phyloP scores from a whole-genome alignment of 2,797 vertebrate species.

The Hybognathus amarus region DNA sequence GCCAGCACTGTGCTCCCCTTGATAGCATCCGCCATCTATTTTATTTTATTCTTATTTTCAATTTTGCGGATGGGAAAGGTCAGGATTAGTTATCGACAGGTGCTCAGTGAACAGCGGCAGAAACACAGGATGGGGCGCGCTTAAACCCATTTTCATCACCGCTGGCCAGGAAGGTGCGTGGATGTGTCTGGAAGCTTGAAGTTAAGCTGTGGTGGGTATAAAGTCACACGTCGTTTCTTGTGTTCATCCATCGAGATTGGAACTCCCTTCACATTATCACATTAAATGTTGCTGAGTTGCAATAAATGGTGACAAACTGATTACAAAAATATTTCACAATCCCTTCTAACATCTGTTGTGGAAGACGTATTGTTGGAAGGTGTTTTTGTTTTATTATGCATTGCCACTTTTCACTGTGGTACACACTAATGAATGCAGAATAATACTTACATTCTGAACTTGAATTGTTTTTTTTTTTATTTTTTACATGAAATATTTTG shows the following conservation, averaged over 20 bases:
- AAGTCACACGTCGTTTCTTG: slow-evolving; percentile 31
- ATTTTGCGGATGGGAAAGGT: slow-evolving; percentile 81
- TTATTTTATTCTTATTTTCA: slow-evolving; percentile 83
- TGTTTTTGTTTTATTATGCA: background rate
- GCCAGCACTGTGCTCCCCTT: slow-evolving; percentile 67
- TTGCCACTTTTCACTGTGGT: too few relatives aligned
- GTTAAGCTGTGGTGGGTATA: slow-evolving; percentile 18
- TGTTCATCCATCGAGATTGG: background rate
- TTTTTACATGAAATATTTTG: background rate
- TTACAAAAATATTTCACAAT: background rate
- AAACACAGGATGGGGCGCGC: slow-evolving; percentile 70
- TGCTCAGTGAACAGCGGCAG: slow-evolving; percentile 74
- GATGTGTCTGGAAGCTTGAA: slow-evolving; percentile 37
- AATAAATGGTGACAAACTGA: slow-evolving; percentile 28
- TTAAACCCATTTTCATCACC: slow-evolving; percentile 76
- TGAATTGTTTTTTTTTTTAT: background rate
- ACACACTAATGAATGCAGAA: background rate
- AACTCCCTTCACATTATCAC: slow-evolving; percentile 15
- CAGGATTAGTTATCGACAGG: slow-evolving; percentile 85
- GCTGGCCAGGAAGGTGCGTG: slow-evolving; percentile 67
- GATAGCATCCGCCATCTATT: slow-evolving; percentile 81
- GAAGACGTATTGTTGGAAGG: background rate
- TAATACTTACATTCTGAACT: background rate
- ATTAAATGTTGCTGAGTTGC: slow-evolving; percentile 29
- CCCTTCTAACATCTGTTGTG: slow-evolving; percentile 1